These are phyloP conservation scores for Aphaenogaster ashmeadi DNA, from an alignment of 1,140 invertebrate species.

Conservation along the genomic window DNA sequence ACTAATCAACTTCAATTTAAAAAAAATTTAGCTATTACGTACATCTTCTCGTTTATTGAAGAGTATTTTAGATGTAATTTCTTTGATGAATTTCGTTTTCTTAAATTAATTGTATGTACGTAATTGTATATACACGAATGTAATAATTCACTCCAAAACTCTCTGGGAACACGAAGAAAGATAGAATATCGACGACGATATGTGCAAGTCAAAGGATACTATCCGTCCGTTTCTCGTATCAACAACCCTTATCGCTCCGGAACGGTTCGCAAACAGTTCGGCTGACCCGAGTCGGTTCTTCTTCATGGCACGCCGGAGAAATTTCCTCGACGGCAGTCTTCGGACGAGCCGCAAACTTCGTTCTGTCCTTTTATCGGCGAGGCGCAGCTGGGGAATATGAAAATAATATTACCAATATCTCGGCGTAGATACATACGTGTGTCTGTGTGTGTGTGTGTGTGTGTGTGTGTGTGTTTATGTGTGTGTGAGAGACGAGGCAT, in stretches of 20 bases:
- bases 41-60: neutral
- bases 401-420: conserved; percentile 53
- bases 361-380: conserved; percentile 46
- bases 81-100: neutral
- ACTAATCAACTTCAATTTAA: neutral
- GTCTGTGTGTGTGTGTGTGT: neutral
- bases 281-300: conserved; percentile 32
- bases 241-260: conserved; percentile 39
- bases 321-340: conserved; percentile 2
- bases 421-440: too few relatives aligned
- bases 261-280: conserved; percentile 39
- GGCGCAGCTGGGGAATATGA: conserved; percentile 49
- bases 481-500: neutral
- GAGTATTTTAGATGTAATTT: neutral
- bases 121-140: neutral
- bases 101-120: neutral
- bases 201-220: neutral
- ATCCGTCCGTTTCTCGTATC: neutral
- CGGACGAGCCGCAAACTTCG: conserved; percentile 13
- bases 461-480: too few relatives aligned
- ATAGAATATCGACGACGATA: conserved; percentile 1
- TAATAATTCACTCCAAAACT: neutral
- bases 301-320: conserved; percentile 1
- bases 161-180: neutral
- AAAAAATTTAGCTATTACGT: neutral